phyloP scores from a whole-genome alignment of 2,113 vertebrate species.

The Anhinga anhinga region DNA sequence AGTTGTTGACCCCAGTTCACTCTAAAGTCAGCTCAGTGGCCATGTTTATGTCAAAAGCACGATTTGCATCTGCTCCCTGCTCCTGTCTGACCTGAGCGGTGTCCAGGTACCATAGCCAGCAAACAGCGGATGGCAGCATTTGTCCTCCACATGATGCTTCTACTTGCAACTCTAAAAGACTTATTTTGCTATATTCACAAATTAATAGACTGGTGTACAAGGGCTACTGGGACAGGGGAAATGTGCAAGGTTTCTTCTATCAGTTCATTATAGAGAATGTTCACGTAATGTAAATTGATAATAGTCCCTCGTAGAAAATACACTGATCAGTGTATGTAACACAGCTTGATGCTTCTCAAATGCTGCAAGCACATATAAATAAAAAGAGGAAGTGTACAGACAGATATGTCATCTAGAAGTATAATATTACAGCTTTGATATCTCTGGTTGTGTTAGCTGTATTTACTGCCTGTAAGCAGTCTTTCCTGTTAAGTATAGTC shows the following conservation, averaged over 20 bases:
- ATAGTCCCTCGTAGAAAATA: background rate
- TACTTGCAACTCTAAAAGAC: background rate
- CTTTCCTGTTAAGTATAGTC: background rate
- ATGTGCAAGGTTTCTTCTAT: background rate
- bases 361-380: background rate
- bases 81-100: accelerated
- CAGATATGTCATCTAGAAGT: background rate
- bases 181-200: background rate
- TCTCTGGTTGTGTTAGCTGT: background rate
- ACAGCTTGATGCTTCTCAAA: background rate
- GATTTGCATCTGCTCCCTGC: background rate
- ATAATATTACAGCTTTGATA: background rate
- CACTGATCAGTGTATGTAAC: background rate
- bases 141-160: background rate
- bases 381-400: background rate
- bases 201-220: background rate
- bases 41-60: background rate
- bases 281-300: background rate
- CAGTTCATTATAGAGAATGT: background rate
- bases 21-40: background rate
- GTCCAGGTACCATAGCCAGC: background rate
- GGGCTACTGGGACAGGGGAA: background rate
- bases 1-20: background rate
- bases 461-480: background rate
- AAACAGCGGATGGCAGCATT: background rate